Percentiles rank a stretch among this genome's conserved stretches.
These are phyloP conservation scores for Cettia cetti DNA, from an alignment of 2,113 vertebrate species.

Conservation along the genomic window DNA sequence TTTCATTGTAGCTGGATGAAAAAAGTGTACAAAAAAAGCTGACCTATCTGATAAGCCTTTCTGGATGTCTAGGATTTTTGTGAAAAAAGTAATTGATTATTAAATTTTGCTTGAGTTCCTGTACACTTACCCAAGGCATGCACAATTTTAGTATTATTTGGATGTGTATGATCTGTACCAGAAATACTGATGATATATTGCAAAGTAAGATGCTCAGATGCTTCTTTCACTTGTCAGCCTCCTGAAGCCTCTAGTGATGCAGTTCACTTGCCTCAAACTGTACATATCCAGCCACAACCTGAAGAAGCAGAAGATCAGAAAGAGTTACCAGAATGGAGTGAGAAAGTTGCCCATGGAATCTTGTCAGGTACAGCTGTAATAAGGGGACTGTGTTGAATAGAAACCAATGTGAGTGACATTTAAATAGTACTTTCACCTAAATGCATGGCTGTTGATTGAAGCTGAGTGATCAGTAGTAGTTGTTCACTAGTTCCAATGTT, in stretches of 20 bases:
- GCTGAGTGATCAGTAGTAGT: neutral
- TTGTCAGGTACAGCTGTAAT: conserved; percentile 81
- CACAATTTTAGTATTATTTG: neutral
- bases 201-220: neutral
- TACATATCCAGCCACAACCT: conserved; percentile 74
- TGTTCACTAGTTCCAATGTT: neutral
- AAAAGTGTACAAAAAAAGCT: neutral
- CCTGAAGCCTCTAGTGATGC: conserved; percentile 77
- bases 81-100: neutral
- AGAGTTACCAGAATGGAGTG: conserved; percentile 92
- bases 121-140: neutral
- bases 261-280: conserved; percentile 86
- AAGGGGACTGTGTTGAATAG: neutral
- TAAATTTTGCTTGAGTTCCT: neutral
- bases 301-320: conserved; percentile 68
- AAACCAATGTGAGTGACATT: neutral
- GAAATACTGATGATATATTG: neutral
- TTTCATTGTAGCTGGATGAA: neutral
- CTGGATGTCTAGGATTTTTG: neutral
- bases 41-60: neutral
- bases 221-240: conserved; percentile 68
- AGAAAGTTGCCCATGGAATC: conserved; percentile 93
- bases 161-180: neutral
- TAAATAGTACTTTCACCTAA: neutral
- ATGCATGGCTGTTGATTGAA: neutral